Evolutionary conservation across 1,140 invertebrate genomes (phyloP).

Genomic region (Cotesia chilonis): DNA sequence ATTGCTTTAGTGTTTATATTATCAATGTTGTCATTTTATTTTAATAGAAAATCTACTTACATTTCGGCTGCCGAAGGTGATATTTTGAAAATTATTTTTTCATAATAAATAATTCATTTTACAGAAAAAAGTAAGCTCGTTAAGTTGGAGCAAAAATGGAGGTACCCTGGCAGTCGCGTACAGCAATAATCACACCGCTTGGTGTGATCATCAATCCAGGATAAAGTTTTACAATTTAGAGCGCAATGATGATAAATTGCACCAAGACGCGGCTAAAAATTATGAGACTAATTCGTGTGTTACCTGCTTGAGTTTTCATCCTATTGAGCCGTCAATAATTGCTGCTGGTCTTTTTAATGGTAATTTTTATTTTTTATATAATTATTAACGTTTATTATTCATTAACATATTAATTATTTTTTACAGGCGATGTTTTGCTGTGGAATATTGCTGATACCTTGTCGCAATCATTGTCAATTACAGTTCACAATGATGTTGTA

Average conservation of each 20-base stretch:
- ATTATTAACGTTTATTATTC: neutral
- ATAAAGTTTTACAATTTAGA: conserved; percentile 59
- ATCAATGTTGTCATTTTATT: no score
- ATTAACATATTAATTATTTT: conserved; percentile 30
- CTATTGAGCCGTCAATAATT: conserved; percentile 61
- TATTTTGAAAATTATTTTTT: neutral
- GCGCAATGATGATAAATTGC: conserved; percentile 50
- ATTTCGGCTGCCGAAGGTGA: neutral
- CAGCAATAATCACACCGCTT: conserved; percentile 56
- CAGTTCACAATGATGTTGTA: conserved; percentile 55
- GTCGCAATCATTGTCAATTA: conserved; percentile 51
- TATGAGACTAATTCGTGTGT: conserved; percentile 59
- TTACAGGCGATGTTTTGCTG: conserved; percentile 59
- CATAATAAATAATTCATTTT: conserved; percentile 29
- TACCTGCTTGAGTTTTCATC: conserved; percentile 59
- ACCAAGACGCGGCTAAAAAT: conserved; percentile 47
- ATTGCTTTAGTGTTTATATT: no score
- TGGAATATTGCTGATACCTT: conserved; percentile 62
- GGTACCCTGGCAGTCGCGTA: conserved; percentile 57
- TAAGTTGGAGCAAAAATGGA: conserved; percentile 62
- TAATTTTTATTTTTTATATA: no score
- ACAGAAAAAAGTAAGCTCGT: conserved; percentile 58
- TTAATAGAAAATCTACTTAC: conserved; percentile 37
- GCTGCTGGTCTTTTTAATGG: neutral
- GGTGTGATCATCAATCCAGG: conserved; percentile 61